Conservation (phyloP, 2,113 vertebrate species). For the Cygnus atratus region DNA sequence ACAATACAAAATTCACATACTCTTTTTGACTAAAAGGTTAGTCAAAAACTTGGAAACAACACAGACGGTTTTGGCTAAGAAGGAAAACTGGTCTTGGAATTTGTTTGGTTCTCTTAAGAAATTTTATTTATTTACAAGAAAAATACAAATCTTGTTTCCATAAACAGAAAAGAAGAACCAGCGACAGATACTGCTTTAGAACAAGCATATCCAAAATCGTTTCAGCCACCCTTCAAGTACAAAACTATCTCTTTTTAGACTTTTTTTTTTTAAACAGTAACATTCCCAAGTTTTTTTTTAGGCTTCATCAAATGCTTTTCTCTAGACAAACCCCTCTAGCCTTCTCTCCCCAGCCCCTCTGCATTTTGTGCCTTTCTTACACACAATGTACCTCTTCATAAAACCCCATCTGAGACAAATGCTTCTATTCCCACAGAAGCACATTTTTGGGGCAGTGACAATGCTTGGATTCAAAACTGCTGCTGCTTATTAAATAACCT, state of each 20-base stretch:
- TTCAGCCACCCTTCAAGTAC: not conserved
- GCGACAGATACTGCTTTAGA: not conserved
- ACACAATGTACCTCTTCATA: slow-evolving; percentile 42
- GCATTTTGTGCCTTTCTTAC: slow-evolving; percentile 1
- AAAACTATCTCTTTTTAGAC: not conserved
- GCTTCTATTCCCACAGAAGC: slow-evolving; percentile 21
- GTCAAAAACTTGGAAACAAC: not conserved
- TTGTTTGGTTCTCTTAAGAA: not conserved
- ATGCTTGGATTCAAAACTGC: slow-evolving; percentile 32
- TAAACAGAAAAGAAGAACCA: slow-evolving; percentile 29
- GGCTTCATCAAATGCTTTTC: not conserved
- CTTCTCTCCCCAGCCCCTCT: not conserved
- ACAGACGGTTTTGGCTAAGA: not conserved
- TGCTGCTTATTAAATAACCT: slow-evolving; percentile 18
- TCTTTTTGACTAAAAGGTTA: not conserved
- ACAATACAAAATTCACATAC: not conserved
- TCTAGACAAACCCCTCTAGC: not conserved
- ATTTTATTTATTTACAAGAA: slow-evolving; percentile 33
- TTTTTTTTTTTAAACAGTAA: not conserved
- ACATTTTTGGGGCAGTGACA: slow-evolving; percentile 19
- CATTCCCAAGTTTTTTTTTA: not conserved
- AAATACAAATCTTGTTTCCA: slow-evolving; percentile 33
- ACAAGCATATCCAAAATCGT: not conserved
- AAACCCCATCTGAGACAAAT: slow-evolving; percentile 8
- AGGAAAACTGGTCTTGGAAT: not conserved